Evolutionary conservation across 2,797 vertebrate genomes (phyloP).

Genomic region (Diplodus puntazzo): DNA sequence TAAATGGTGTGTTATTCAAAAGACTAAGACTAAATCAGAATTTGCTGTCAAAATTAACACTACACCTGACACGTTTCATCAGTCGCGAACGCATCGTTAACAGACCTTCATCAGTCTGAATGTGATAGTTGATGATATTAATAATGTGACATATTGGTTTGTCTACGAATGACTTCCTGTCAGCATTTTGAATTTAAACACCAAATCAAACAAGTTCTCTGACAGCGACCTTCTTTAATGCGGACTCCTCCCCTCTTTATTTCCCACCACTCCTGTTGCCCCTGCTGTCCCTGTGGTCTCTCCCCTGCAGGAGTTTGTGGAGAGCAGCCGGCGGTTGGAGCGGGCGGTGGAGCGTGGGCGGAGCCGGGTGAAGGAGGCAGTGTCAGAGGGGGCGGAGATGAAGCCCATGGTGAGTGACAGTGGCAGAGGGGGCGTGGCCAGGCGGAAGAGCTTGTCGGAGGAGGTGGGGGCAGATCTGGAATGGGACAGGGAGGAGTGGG

Average conservation of each 20-base stretch:
- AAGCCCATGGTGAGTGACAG: conserved; percentile 98
- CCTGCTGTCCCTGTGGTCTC: conserved; percentile 27
- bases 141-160: no score
- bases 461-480: conserved; percentile 86
- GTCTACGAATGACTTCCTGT: background rate
- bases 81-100: no score
- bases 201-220: no score
- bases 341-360: conserved; percentile 91
- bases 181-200: no score
- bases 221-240: background rate
- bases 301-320: conserved; percentile 94
- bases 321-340: conserved; percentile 93
- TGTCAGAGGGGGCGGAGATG: conserved; percentile 91
- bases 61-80: background rate
- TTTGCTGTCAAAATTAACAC: no score
- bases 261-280: background rate
- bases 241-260: background rate
- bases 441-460: conserved; percentile 34
- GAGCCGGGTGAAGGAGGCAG: conserved; percentile 87
- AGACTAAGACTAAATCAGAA: no score
- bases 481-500: conserved; percentile 87
- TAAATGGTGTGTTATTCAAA: no score
- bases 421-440: conserved; percentile 78
- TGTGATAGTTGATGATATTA: no score
- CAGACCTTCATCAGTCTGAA: no score